Evolutionary conservation across 2,797 vertebrate genomes (phyloP).

Genomic region (Sebastiscus tertius): DNA sequence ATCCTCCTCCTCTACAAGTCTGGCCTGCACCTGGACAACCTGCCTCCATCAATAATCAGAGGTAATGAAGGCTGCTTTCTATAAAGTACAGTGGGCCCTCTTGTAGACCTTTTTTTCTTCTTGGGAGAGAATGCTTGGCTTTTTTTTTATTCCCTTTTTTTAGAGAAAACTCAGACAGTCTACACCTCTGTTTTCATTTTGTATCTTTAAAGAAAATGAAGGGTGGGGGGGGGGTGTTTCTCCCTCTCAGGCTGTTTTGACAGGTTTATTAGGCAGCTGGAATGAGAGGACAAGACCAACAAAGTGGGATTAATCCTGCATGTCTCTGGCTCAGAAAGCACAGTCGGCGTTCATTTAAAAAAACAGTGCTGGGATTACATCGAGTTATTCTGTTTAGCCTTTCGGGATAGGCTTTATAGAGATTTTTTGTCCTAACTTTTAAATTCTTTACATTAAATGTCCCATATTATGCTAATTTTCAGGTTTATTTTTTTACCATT

Average conservation of each 20-base stretch:
- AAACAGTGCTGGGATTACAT: conserved; percentile 15
- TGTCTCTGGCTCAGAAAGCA: conserved; percentile 53
- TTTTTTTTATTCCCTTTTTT: conserved; percentile 14
- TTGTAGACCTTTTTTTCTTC: conserved; percentile 18
- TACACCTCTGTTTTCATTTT: conserved; percentile 60
- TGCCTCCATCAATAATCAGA: conserved; percentile 80
- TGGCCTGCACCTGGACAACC: conserved; percentile 87
- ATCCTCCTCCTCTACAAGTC: conserved; percentile 90
- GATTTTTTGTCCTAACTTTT: background rate
- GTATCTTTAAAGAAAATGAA: conserved; percentile 25
- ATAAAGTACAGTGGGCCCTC: conserved; percentile 42
- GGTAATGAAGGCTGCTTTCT: conserved; percentile 77
- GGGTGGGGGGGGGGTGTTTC: background rate
- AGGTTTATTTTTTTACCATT: too few species aligned
- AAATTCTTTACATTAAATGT: background rate
- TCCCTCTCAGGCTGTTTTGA: conserved; percentile 63
- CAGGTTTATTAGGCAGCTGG: conserved; percentile 79
- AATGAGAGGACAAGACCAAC: conserved; percentile 70
- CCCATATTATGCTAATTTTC: too few species aligned
- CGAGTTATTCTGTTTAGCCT: background rate
- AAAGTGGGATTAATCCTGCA: conserved; percentile 69
- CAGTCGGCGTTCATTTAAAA: conserved; percentile 36
- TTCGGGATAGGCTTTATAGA: background rate
- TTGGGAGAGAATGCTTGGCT: conserved; percentile 1
- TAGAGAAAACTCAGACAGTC: conserved; percentile 23